Conservation (phyloP, 2,888 invertebrate species). For the Drosophila suboccidentalis region DNA sequence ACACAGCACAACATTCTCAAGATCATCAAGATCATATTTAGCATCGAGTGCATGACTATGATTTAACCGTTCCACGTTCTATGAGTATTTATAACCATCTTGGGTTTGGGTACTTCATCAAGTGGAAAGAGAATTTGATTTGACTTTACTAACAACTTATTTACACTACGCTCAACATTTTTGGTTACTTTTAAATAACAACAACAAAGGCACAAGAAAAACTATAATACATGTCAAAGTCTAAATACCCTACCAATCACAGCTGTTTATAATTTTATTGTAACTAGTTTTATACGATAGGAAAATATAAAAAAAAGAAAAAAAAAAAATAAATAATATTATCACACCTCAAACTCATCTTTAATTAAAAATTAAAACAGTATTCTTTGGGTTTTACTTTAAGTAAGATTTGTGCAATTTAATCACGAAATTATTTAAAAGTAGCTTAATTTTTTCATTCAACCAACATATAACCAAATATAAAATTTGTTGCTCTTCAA, state of each 20-base stretch:
- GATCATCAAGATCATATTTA: constrained; percentile 15
- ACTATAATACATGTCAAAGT: background rate
- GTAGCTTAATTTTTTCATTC: too few species aligned
- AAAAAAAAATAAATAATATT: too few species aligned
- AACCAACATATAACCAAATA: too few species aligned
- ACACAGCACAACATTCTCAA: constrained; percentile 13
- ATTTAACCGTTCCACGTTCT: constrained; percentile 1
- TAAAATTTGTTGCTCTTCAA: too few species aligned
- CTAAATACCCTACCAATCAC: background rate
- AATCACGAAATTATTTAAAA: too few species aligned
- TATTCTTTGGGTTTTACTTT: too few species aligned
- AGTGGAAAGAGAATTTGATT: constrained; percentile 9
- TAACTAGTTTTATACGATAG: too few species aligned
- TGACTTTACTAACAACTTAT: constrained; percentile 16
- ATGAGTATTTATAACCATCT: background rate
- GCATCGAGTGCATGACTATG: constrained; percentile 30
- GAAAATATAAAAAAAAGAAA: too few species aligned
- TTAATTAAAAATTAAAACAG: too few species aligned
- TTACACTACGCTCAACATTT: constrained; percentile 10
- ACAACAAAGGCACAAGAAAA: background rate
- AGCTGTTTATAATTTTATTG: background rate
- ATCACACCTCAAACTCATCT: too few species aligned
- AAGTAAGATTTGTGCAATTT: too few species aligned
- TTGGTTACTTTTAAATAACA: constrained; percentile 3
- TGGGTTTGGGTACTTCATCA: constrained; percentile 8